phyloP scores from a whole-genome alignment of 2,888 invertebrate species.

The Hemithea aestivaria region DNA sequence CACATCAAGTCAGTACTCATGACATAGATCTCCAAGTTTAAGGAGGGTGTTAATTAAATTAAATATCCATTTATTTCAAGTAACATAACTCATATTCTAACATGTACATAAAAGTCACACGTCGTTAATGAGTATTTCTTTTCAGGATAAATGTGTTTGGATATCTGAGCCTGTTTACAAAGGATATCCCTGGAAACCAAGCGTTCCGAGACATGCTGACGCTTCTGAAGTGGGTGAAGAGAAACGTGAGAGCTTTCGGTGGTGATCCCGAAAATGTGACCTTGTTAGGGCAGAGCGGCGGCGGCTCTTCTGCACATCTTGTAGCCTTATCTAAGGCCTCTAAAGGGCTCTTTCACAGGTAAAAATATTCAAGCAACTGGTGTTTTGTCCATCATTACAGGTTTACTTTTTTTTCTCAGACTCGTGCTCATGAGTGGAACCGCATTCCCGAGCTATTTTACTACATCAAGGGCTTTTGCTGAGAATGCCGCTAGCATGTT shows the following conservation, averaged over 20 bases:
- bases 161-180: conserved; percentile 38
- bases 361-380: conserved; percentile 5
- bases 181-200: conserved; percentile 39
- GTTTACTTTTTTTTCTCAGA: conserved; percentile 29
- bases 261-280: conserved; percentile 37
- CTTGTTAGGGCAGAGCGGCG: conserved; percentile 36
- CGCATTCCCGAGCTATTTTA: conserved; percentile 25
- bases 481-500: conserved; percentile 24
- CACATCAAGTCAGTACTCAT: too few relatives aligned
- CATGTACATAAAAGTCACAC: neutral
- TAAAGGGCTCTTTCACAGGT: conserved; percentile 37
- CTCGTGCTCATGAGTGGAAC: conserved; percentile 33
- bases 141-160: conserved; percentile 37
- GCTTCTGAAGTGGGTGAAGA: conserved; percentile 36
- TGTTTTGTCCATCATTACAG: conserved; percentile 1
- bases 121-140: neutral
- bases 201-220: conserved; percentile 37
- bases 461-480: conserved; percentile 31
- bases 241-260: conserved; percentile 35
- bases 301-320: conserved; percentile 29
- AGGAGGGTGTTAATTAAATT: too few relatives aligned
- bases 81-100: too few relatives aligned
- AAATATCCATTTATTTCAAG: too few relatives aligned
- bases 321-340: conserved; percentile 31
- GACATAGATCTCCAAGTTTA: too few relatives aligned